Evolutionary conservation across 2,888 invertebrate genomes (phyloP).

Genomic region (Thyatira batis): DNA sequence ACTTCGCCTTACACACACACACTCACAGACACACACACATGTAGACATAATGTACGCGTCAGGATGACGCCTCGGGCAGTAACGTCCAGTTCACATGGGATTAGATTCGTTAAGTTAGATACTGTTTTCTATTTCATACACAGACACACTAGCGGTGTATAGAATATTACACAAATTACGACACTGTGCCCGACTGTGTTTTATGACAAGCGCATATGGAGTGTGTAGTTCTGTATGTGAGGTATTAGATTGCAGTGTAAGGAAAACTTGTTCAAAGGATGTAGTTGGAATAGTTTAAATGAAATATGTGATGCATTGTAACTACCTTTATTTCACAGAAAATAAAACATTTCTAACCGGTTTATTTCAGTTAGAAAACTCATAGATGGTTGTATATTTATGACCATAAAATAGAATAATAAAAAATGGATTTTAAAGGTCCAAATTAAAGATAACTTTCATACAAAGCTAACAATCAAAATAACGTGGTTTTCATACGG

Average conservation of each 20-base stretch:
- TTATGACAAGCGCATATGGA: conserved; percentile 3
- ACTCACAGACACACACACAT: conserved; percentile 32
- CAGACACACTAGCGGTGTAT: conserved; percentile 21
- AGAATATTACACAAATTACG: conserved; percentile 18
- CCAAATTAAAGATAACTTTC: too few relatives aligned
- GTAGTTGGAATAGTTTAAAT: not conserved
- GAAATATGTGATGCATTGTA: not conserved
- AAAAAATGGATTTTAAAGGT: too few relatives aligned
- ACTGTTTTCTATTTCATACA: conserved; percentile 39
- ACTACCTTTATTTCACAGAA: too few relatives aligned
- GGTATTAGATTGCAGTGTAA: not conserved
- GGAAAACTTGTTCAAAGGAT: not conserved
- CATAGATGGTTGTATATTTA: too few relatives aligned
- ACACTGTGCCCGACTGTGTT: conserved; percentile 14
- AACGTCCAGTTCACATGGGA: conserved; percentile 64
- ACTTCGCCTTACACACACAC: conserved; percentile 76
- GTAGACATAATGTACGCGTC: conserved; percentile 31
- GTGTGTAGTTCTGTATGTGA: conserved; percentile 8
- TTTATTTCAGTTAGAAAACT: too few relatives aligned
- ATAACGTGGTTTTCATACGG: too few relatives aligned
- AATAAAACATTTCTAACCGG: too few relatives aligned
- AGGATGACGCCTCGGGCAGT: conserved; percentile 60
- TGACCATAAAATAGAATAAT: too few relatives aligned
- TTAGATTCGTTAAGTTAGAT: conserved; percentile 63
- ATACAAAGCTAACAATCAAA: too few relatives aligned